Evolutionary conservation across 2,888 invertebrate genomes (phyloP).

Genomic region (Lordiphosa fenestrarum): DNA sequence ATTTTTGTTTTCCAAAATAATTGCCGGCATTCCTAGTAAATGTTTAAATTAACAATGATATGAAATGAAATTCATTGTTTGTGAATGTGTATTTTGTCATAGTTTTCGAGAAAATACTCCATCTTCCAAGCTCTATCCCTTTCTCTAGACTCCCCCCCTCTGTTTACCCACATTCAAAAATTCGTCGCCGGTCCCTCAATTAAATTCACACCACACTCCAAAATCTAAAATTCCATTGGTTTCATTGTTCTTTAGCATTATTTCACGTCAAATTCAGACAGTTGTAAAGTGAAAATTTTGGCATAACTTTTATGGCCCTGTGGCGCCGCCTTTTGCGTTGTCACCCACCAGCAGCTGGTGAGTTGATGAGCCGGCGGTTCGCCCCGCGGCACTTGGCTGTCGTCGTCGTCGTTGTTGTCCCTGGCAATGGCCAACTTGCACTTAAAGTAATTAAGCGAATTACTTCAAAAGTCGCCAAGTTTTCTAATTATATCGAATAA

Average conservation of each 20-base stretch:
- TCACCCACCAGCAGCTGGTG: constrained; percentile 33
- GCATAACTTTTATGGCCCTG: constrained; percentile 66
- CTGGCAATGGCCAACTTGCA: constrained; percentile 44
- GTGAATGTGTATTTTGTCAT: too few relatives aligned
- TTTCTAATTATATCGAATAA: constrained; percentile 77
- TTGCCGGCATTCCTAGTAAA: too few relatives aligned
- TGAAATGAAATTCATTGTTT: too few relatives aligned
- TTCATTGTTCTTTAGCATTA: constrained; percentile 9
- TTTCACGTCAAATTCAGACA: constrained; percentile 7
- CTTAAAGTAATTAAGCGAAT: constrained; percentile 76
- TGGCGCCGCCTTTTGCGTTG: constrained; percentile 55
- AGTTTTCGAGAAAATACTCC: too few relatives aligned
- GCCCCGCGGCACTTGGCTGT: constrained; percentile 26
- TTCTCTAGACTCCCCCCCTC: too few relatives aligned
- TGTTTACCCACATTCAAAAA: too few relatives aligned
- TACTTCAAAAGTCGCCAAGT: constrained; percentile 75
- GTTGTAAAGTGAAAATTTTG: constrained; percentile 19
- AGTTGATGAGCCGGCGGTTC: constrained; percentile 5
- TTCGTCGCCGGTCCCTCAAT: background rate
- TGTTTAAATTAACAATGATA: too few relatives aligned
- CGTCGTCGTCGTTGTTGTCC: constrained; percentile 16
- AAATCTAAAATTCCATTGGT: constrained; percentile 6
- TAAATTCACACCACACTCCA: constrained; percentile 6
- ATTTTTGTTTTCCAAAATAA: too few relatives aligned
- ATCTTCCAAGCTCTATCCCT: too few relatives aligned